A percentile compares a stretch with the other conserved stretches of the same genome.
Conservation (phyloP, 2,113 vertebrate species). For the Eulacestoma nigropectus region DNA sequence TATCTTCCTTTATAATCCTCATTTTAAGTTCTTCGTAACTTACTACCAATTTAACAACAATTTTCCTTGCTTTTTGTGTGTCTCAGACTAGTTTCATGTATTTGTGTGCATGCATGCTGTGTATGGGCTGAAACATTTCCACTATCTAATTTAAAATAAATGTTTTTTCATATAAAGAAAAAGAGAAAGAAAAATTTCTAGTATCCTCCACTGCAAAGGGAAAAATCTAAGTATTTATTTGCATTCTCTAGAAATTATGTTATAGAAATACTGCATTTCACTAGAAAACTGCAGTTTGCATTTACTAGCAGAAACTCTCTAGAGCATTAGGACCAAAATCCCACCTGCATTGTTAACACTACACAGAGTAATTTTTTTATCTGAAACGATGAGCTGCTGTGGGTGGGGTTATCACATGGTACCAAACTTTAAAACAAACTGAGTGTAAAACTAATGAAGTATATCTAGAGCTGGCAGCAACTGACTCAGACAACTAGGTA, state of each 20-base stretch:
- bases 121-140: not conserved
- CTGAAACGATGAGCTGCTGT: not conserved
- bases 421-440: not conserved
- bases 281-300: not conserved
- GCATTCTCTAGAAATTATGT: not conserved
- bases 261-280: not conserved
- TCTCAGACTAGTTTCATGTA: not conserved
- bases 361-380: not conserved
- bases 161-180: not conserved
- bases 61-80: not conserved
- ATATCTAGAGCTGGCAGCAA: not conserved
- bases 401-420: not conserved
- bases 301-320: not conserved
- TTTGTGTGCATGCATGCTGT: not conserved
- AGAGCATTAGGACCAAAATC: not conserved
- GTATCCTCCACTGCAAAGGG: not conserved
- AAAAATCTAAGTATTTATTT: not conserved
- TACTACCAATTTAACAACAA: not conserved
- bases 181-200: not conserved
- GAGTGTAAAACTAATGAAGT: not conserved
- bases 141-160: not conserved
- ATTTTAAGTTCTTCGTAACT: not conserved
- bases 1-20: not conserved
- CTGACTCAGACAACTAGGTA: not conserved
- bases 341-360: not conserved